Evolutionary conservation across 2,797 vertebrate species (phyloP).

Genomic region (Acomys russatus): DNA sequence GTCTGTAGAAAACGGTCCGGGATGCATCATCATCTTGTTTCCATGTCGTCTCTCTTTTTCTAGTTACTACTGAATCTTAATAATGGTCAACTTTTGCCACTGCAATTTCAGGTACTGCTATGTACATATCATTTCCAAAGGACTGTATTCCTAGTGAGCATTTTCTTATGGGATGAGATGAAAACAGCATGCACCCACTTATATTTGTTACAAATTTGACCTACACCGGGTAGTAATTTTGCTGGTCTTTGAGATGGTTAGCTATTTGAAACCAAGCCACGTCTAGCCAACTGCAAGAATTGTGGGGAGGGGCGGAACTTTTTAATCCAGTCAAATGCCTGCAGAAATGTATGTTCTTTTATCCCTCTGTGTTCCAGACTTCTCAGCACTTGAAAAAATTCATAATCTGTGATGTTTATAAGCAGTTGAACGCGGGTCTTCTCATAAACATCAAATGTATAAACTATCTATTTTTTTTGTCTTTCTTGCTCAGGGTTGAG

Average conservation of each 20-base stretch:
- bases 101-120: conserved; percentile 73
- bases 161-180: neutral
- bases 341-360: neutral
- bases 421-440: neutral
- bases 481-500: neutral
- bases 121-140: neutral
- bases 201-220: neutral
- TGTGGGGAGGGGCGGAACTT: too few species aligned
- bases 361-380: neutral
- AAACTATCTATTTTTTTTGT: conserved; percentile 10
- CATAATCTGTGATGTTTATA: neutral
- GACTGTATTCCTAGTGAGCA: neutral
- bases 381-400: neutral
- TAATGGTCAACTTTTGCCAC: conserved; percentile 74
- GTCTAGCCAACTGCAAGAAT: neutral
- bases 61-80: conserved; percentile 81
- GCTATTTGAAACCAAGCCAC: conserved; percentile 33
- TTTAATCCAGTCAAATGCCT: neutral
- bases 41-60: conserved; percentile 61
- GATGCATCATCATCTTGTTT: conserved; percentile 11
- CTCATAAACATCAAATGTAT: neutral
- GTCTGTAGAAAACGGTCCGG: conserved; percentile 27
- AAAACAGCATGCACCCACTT: conserved; percentile 20
- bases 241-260: neutral
- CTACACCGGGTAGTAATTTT: neutral